Conservation (phyloP, 2,113 vertebrate species). For the Brienomyrus brachyistius region DNA sequence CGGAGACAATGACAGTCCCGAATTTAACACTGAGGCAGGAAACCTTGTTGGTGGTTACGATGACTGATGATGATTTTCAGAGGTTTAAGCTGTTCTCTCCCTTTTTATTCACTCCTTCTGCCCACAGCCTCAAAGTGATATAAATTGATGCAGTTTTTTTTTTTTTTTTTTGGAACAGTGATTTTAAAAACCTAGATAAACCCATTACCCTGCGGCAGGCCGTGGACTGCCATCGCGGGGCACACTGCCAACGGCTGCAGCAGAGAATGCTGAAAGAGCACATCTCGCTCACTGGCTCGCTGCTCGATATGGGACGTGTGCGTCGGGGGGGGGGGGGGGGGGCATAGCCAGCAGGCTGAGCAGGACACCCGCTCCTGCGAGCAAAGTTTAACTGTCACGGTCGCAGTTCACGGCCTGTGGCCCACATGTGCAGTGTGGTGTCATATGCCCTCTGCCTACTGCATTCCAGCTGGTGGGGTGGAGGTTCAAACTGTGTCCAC, state of each 20-base stretch:
- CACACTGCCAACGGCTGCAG: neutral
- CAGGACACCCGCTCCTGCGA: neutral
- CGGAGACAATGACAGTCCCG: neutral
- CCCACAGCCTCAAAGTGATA: neutral
- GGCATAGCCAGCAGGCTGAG: neutral
- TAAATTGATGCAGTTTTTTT: neutral
- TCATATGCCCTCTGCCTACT: neutral
- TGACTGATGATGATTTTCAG: neutral
- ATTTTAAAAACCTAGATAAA: neutral
- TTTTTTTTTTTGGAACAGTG: neutral
- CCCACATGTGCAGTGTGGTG: neutral
- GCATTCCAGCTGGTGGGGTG: neutral
- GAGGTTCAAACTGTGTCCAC: neutral
- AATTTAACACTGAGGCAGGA: neutral
- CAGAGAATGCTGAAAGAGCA: neutral
- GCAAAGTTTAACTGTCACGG: neutral
- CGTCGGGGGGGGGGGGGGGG: neutral
- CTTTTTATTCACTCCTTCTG: neutral
- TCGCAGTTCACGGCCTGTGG: neutral
- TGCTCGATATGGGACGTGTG: neutral
- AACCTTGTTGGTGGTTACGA: neutral
- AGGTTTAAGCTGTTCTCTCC: neutral
- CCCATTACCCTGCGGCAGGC: neutral
- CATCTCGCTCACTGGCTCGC: neutral
- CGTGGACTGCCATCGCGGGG: neutral